These are phyloP conservation scores for Pediacus dermestoides DNA, from an alignment of 2,888 invertebrate species.

Conservation along the genomic window DNA sequence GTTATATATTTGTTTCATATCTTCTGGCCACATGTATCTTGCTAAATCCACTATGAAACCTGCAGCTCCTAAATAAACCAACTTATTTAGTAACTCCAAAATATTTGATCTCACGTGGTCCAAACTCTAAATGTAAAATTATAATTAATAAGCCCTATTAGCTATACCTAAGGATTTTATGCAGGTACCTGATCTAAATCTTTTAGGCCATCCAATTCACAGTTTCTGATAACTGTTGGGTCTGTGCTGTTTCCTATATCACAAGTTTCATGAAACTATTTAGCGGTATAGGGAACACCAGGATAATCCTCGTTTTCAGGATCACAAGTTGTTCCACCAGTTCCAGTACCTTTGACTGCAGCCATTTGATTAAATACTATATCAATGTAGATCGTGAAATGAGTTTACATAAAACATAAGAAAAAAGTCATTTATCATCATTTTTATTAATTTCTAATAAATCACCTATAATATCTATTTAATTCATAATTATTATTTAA, in stretches of 20 bases:
- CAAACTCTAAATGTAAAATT: no score
- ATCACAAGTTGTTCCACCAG: conserved; percentile 56
- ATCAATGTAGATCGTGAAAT: conserved; percentile 82
- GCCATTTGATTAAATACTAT: conserved; percentile 86
- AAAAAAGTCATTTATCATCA: no score
- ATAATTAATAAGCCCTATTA: conserved; percentile 8
- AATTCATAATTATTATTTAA: no score
- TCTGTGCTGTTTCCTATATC: conserved; percentile 64
- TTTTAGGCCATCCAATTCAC: conserved; percentile 59
- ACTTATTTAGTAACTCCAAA: conserved; percentile 61
- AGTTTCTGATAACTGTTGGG: conserved; percentile 55
- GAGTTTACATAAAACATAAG: no score
- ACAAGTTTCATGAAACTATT: conserved; percentile 68
- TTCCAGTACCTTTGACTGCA: conserved; percentile 49
- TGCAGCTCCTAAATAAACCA: conserved; percentile 72
- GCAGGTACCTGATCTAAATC: conserved; percentile 73
- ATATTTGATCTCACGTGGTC: conserved; percentile 5
- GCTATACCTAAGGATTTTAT: no score
- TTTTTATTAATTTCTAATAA: no score
- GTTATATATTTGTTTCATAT: conserved; percentile 65
- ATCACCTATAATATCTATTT: no score
- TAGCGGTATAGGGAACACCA: conserved; percentile 60
- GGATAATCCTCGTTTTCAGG: conserved; percentile 50
- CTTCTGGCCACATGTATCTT: conserved; percentile 75
- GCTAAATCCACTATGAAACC: conserved; percentile 79